These are phyloP conservation scores for Fulica atra DNA, from an alignment of 2,113 vertebrate genomes.

Conservation along the genomic window DNA sequence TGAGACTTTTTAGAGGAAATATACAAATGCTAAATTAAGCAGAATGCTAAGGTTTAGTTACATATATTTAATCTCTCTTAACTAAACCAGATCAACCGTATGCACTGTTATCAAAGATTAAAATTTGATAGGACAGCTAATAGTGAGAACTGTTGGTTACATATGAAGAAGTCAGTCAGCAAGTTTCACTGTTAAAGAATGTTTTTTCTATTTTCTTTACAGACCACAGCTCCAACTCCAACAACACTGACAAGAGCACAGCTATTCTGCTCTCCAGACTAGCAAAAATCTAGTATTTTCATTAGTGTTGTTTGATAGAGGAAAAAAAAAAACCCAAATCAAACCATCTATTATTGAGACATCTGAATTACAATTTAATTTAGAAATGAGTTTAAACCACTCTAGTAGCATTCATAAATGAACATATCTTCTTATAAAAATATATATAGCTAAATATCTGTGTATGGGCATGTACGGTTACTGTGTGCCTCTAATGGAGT, in stretches of 20 bases:
- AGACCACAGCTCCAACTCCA: neutral
- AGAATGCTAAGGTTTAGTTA: neutral
- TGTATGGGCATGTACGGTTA: neutral
- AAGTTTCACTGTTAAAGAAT: slow-evolving; percentile 27
- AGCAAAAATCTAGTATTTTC: slow-evolving; percentile 6
- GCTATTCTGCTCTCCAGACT: neutral
- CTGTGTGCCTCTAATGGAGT: neutral
- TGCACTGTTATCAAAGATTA: neutral
- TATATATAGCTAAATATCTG: neutral
- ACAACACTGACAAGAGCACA: neutral
- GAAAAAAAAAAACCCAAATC: no score
- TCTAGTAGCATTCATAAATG: neutral
- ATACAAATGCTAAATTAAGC: neutral
- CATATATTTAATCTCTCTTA: neutral
- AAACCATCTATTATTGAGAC: neutral
- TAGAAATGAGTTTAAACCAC: neutral
- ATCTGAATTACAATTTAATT: neutral
- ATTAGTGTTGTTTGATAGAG: neutral
- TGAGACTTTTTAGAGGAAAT: slow-evolving; percentile 26
- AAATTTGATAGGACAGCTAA: slow-evolving; percentile 31
- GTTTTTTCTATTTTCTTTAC: slow-evolving; percentile 8
- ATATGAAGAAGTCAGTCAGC: slow-evolving; percentile 30
- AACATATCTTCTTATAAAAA: neutral
- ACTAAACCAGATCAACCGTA: slow-evolving; percentile 10
- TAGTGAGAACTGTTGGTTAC: slow-evolving; percentile 5